Conservation (phyloP, 2,888 invertebrate genomes). For the Euproctis similis region DNA sequence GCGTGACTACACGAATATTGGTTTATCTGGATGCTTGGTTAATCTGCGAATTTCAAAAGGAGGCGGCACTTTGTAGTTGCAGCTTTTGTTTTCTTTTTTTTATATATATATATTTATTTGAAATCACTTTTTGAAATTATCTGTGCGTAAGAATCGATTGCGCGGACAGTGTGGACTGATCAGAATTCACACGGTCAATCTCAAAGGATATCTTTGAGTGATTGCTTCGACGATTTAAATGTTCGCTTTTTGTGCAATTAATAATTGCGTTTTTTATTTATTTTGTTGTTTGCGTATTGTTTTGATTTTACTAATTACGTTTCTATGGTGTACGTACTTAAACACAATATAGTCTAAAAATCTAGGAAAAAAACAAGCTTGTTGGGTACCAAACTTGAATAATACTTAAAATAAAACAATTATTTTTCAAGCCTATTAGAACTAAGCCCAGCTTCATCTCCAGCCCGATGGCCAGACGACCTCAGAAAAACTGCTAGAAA, state of each 20-base stretch:
- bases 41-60: constrained; percentile 67
- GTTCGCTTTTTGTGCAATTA: constrained; percentile 33
- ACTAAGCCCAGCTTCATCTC: too few relatives aligned
- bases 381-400: too few relatives aligned
- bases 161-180: constrained; percentile 38
- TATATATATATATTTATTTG: too few relatives aligned
- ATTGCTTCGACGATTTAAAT: constrained; percentile 33
- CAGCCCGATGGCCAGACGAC: too few relatives aligned
- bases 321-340: too few relatives aligned
- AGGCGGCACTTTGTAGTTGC: constrained; percentile 59
- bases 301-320: neutral
- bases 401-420: too few relatives aligned
- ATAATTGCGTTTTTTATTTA: constrained; percentile 15
- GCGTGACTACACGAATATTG: constrained; percentile 54
- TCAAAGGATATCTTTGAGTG: constrained; percentile 55
- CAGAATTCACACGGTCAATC: constrained; percentile 62
- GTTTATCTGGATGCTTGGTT: constrained; percentile 68
- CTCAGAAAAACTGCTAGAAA: too few relatives aligned
- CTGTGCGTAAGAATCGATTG: constrained; percentile 60
- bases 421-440: too few relatives aligned
- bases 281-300: neutral
- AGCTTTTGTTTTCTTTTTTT: too few relatives aligned
- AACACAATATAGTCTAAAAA: too few relatives aligned
- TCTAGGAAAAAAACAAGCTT: too few relatives aligned
- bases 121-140: constrained; percentile 61